Conservation (phyloP, 2,888 invertebrate genomes). For the Thera britannica region DNA sequence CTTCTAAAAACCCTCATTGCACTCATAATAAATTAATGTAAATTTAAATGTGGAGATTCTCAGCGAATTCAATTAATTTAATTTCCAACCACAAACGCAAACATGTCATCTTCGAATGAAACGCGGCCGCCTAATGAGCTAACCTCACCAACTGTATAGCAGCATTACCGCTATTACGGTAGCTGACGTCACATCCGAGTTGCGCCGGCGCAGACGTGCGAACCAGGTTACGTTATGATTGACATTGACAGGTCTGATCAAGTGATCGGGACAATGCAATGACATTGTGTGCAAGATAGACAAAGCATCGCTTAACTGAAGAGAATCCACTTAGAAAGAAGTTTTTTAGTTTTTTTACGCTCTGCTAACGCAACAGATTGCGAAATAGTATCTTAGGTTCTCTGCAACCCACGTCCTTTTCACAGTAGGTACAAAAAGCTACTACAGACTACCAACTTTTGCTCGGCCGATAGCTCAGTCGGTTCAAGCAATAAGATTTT, state of each 20-base stretch:
- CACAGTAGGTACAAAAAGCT: no score
- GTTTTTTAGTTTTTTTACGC: no score
- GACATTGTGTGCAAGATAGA: conserved; percentile 17
- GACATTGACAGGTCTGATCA: conserved; percentile 30
- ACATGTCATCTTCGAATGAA: conserved; percentile 49
- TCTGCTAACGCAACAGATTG: no score
- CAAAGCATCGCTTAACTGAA: background rate
- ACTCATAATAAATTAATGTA: no score
- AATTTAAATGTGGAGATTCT: background rate
- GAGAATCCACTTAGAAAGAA: background rate
- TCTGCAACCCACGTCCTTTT: no score
- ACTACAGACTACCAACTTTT: no score
- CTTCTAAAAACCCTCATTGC: no score
- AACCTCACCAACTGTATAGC: conserved; percentile 14
- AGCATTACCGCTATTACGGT: conserved; percentile 52
- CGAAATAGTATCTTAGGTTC: no score
- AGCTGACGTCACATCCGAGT: conserved; percentile 61
- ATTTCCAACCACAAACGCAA: background rate
- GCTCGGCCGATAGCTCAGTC: no score
- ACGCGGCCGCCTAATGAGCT: conserved; percentile 53
- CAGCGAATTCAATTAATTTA: background rate
- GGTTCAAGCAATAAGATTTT: no score
- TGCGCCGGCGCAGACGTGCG: conserved; percentile 50
- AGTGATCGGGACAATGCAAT: conserved; percentile 41
- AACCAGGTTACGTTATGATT: conserved; percentile 42